phyloP scores from a whole-genome alignment of 2,888 invertebrate species.

The Diplolepis rosae region DNA sequence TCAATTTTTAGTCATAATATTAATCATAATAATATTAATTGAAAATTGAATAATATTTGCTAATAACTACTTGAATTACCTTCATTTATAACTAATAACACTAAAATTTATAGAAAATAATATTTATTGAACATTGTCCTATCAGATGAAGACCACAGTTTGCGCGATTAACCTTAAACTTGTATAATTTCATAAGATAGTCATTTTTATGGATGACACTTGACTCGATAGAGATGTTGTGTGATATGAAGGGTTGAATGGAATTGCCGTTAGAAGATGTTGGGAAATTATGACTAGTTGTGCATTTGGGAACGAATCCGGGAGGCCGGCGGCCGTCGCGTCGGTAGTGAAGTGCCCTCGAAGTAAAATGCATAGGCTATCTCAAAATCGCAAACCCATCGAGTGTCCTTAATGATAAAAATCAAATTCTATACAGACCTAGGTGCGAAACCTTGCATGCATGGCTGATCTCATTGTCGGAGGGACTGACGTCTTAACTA shows the following conservation, averaged over 20 bases:
- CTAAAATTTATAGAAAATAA: no score
- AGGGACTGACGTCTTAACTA: slow-evolving; percentile 70
- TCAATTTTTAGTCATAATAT: no score
- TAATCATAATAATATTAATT: no score
- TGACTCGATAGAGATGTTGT: not conserved
- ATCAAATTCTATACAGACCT: slow-evolving; percentile 66
- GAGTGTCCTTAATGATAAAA: slow-evolving; percentile 73
- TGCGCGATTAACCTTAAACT: no score
- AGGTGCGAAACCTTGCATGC: slow-evolving; percentile 72
- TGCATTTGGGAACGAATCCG: not conserved
- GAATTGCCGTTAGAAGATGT: not conserved
- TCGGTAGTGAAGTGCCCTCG: slow-evolving; percentile 64
- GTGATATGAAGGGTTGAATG: not conserved
- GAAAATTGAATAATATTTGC: no score
- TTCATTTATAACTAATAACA: no score
- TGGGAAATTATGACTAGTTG: not conserved
- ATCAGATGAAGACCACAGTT: no score
- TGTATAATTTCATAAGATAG: not conserved
- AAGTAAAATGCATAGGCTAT: slow-evolving; percentile 63
- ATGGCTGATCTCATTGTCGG: slow-evolving; percentile 71
- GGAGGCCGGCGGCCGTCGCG: slow-evolving; percentile 56
- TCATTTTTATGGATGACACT: not conserved
- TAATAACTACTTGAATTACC: no score
- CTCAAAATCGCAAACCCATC: slow-evolving; percentile 69
- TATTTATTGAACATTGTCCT: no score